Percentiles rank a stretch among this genome's conserved stretches.
phyloP scores from a whole-genome alignment of 2,888 invertebrate genomes.

The Apeira syringaria region DNA sequence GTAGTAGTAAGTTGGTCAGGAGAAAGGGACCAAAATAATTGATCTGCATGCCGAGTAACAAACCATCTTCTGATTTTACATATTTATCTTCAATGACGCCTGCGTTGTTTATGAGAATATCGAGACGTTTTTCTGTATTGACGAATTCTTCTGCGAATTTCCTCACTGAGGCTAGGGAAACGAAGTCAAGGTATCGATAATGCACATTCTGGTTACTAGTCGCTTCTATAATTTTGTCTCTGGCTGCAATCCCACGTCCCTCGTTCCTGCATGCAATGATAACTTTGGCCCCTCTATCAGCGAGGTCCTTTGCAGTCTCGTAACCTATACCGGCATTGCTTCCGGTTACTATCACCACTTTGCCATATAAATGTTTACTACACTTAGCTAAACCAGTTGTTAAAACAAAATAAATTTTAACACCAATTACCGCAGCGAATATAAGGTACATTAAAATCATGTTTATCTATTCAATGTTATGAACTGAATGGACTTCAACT shows the following conservation, averaged over 20 bases:
- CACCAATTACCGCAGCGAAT: not conserved
- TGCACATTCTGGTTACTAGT: constrained; percentile 58
- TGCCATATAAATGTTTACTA: constrained; percentile 86
- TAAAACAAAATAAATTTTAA: constrained; percentile 15
- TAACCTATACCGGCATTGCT: constrained; percentile 92
- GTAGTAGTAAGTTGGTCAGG: constrained; percentile 84
- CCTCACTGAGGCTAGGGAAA: constrained; percentile 80
- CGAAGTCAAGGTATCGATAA: constrained; percentile 71
- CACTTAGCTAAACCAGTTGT: constrained; percentile 45
- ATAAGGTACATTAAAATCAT: not conserved
- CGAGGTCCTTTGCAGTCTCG: constrained; percentile 88
- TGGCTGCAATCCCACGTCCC: constrained; percentile 84
- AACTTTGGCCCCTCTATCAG: constrained; percentile 88
- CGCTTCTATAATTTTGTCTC: constrained; percentile 43
- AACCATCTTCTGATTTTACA: constrained; percentile 82
- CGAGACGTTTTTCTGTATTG: constrained; percentile 74
- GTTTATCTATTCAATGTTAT: not conserved
- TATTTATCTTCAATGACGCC: constrained; percentile 65
- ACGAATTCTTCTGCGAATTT: constrained; percentile 85
- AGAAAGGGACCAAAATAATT: constrained; percentile 87
- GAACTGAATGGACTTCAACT: not conserved
- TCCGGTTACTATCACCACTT: constrained; percentile 93
- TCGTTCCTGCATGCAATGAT: constrained; percentile 92
- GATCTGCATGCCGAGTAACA: constrained; percentile 82
- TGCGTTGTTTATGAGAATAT: constrained; percentile 86